Percentiles rank a stretch among this genome's conserved stretches.
phyloP scores from a whole-genome alignment of 2,888 invertebrate genomes.

The Andrena trimmerana region DNA sequence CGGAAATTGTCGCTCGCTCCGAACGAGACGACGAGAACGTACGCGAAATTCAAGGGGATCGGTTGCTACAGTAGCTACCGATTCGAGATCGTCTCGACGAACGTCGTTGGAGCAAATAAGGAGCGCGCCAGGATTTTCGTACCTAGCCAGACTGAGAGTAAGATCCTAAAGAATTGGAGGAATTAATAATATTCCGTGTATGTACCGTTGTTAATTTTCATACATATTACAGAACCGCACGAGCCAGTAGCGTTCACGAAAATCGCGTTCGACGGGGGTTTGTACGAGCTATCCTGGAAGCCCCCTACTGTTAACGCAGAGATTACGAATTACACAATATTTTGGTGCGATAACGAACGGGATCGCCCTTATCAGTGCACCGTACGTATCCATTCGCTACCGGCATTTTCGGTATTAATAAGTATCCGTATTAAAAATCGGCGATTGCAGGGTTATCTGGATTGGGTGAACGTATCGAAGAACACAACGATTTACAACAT shows the following conservation, averaged over 20 bases:
- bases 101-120: constrained; percentile 87
- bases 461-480: constrained; percentile 87
- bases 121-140: constrained; percentile 88
- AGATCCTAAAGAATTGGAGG: constrained; percentile 67
- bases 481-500: constrained; percentile 87
- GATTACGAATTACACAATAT: constrained; percentile 92
- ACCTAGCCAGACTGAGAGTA: constrained; percentile 87
- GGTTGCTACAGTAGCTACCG: constrained; percentile 83
- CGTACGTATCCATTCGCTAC: constrained; percentile 73
- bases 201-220: neutral
- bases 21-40: constrained; percentile 87
- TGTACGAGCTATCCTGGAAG: constrained; percentile 92
- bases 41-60: constrained; percentile 87
- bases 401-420: neutral
- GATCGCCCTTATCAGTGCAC: constrained; percentile 88
- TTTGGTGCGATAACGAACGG: constrained; percentile 90
- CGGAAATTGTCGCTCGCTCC: constrained; percentile 85
- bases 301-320: constrained; percentile 85
- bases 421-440: constrained; percentile 9
- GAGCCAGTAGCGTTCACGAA: constrained; percentile 89
- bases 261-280: constrained; percentile 90
- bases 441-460: constrained; percentile 87
- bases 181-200: constrained; percentile 30
- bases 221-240: constrained; percentile 82
- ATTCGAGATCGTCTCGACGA: constrained; percentile 88